Base-by-base conservation (phyloP, 2,113 vertebrate genomes). In the Tenrec ecaudatus region DNA sequence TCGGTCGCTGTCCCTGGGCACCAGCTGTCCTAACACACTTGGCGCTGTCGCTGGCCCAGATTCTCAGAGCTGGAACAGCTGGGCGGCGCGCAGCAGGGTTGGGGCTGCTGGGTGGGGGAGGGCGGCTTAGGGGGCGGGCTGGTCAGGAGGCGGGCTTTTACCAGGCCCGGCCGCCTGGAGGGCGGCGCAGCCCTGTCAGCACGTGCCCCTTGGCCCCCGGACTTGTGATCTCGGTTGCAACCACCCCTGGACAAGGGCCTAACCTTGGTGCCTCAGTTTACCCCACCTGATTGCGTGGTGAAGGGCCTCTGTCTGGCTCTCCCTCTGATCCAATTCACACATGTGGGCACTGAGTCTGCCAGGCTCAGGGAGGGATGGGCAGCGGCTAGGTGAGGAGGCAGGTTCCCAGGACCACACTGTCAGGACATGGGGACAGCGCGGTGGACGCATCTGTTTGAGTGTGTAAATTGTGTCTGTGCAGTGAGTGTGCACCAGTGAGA, bases 291-390 rank as follows among this genome's bases (percentile, higher is more conserved):
- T 53, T 53, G 47, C 6, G 9, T 53, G 9, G 47, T 53, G 47
- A 53, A 53, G 47, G 47, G 47, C 12, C 9, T 53, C 2, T 5
- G 47, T 10, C 47, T 53, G 47, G 47, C 47, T 2, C 47, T 53
- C 47, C 47, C 4, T 6, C 2, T 2, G 29, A 4, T n/a, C 64
- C 66, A 62, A 3, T 25, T 6, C 27, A 25, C 19, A 57, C 25
- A 53, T 9, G 3, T 22, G 75, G 16, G 11, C 17, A 0, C 10
- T 5, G 38, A 43, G n/a, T 58, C 22, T 4, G 2, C 1, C 58
- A 77, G 66, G 25, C 15, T 10, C 27, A 53, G 6, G 11, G 23
- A 25, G 60, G 60, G 60, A 19, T 62, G 19, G 58, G 20, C 3
- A 10, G 20, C 58, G 25, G 1, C 64, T 27, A 14, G 68, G n/a